These are phyloP conservation scores for Harmothoe impar DNA, from an alignment of 2,888 invertebrate genomes.

Conservation along the genomic window DNA sequence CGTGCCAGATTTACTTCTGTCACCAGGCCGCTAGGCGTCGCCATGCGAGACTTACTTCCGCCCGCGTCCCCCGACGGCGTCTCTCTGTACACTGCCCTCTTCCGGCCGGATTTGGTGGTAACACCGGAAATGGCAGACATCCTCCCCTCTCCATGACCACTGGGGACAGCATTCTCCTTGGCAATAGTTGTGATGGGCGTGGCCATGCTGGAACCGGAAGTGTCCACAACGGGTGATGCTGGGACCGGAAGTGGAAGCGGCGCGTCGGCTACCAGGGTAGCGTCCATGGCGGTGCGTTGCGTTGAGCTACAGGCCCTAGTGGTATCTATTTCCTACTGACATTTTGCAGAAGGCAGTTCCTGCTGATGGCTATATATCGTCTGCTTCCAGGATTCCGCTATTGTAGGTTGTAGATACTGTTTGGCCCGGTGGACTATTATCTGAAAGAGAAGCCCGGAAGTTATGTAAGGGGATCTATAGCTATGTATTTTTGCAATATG, in stretches of 20 bases:
- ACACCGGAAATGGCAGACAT: background rate
- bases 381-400: too few species aligned
- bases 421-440: too few species aligned
- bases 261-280: background rate
- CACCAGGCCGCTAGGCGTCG: slow-evolving; percentile 34
- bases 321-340: background rate
- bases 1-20: slow-evolving; percentile 28
- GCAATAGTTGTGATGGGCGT: background rate
- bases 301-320: background rate
- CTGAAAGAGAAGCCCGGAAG: too few species aligned
- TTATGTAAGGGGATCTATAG: too few species aligned
- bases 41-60: slow-evolving; percentile 8
- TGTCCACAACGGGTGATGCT: background rate
- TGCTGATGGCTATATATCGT: too few species aligned
- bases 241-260: background rate
- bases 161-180: background rate
- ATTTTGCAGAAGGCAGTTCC: too few species aligned
- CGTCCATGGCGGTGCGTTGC: background rate
- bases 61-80: slow-evolving; percentile 30
- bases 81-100: background rate
- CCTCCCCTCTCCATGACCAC: background rate
- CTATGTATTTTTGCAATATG: too few species aligned
- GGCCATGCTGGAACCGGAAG: background rate
- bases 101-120: background rate
- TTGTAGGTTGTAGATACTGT: too few species aligned